Evolutionary conservation across 2,888 invertebrate genomes (phyloP).

Genomic region (Phytoseiulus persimilis): DNA sequence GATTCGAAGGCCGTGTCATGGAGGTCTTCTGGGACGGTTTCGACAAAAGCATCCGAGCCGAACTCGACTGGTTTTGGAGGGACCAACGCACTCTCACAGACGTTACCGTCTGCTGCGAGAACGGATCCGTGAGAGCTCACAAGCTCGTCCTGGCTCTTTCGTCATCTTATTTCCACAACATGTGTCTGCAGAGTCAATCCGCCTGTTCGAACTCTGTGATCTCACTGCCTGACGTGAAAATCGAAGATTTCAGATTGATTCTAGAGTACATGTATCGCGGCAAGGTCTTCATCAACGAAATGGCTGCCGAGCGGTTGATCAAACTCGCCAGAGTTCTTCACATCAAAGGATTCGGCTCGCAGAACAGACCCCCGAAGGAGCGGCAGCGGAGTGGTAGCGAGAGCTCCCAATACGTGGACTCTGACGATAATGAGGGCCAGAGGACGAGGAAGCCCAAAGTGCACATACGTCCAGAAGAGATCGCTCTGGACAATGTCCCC

Average conservation of each 20-base stretch:
- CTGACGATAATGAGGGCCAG: neutral
- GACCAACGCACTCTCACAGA: slow-evolving; percentile 28
- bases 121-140: slow-evolving; percentile 27
- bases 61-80: slow-evolving; percentile 37
- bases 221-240: slow-evolving; percentile 18
- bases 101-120: slow-evolving; percentile 15
- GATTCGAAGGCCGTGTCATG: slow-evolving; percentile 23
- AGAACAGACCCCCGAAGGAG: neutral
- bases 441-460: neutral
- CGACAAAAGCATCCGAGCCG: slow-evolving; percentile 28
- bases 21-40: slow-evolving; percentile 31
- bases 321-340: slow-evolving; percentile 15
- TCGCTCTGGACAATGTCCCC: neutral
- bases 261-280: slow-evolving; percentile 34
- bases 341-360: slow-evolving; percentile 15
- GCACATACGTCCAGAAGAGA: slow-evolving; percentile 10
- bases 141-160: slow-evolving; percentile 25
- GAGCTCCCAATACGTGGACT: slow-evolving; percentile 17
- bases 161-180: slow-evolving; percentile 30
- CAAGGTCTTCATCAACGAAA: slow-evolving; percentile 28
- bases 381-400: slow-evolving; percentile 16
- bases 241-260: slow-evolving; percentile 28
- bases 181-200: slow-evolving; percentile 19
- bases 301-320: neutral
- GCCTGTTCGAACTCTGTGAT: slow-evolving; percentile 30